These are phyloP conservation scores for Stegodyphus mimosarum DNA, from an alignment of 1,140 invertebrate genomes.

Conservation along the genomic window DNA sequence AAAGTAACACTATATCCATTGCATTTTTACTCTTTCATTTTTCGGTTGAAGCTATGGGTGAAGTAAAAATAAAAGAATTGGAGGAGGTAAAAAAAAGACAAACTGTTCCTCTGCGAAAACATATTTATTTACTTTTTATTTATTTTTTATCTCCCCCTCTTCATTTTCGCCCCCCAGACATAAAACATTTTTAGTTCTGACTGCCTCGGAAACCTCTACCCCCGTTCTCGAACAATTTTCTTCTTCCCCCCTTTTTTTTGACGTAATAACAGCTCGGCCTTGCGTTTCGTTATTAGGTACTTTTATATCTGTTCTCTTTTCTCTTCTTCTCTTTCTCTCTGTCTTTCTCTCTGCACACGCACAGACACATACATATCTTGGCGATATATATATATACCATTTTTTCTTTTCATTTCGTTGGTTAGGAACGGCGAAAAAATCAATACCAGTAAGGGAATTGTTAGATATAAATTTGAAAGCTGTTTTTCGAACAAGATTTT, in stretches of 20 bases:
- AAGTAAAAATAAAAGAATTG: constrained; percentile 26
- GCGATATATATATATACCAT: not conserved
- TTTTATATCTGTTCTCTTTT: constrained; percentile 37
- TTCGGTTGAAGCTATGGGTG: not conserved
- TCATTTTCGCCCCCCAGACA: not conserved
- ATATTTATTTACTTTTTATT: constrained; percentile 48
- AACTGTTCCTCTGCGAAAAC: constrained; percentile 49
- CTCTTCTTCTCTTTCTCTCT: not conserved
- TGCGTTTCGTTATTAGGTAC: constrained; percentile 42
- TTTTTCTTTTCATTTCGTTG: constrained; percentile 29
- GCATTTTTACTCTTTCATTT: constrained; percentile 6
- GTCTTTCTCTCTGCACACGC: not conserved
- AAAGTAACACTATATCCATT: constrained; percentile 31
- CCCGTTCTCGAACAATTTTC: not conserved
- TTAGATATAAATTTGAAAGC: constrained; percentile 59
- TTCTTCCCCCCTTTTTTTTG: constrained; percentile 30
- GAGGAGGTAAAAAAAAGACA: constrained; percentile 35
- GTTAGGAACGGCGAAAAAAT: constrained; percentile 34
- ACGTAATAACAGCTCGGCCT: constrained; percentile 38
- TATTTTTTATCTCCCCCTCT: not conserved
- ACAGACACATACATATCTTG: not conserved
- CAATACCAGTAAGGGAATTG: constrained; percentile 44
- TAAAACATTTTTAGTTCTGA: constrained; percentile 45
- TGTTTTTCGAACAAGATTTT: constrained; percentile 35
- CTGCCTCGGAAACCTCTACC: constrained; percentile 1